Evolutionary conservation across 1,140 invertebrate genomes (phyloP), one percentile per base, ranked within the genome.

Genomic region (Chelonus insularis): DNA sequence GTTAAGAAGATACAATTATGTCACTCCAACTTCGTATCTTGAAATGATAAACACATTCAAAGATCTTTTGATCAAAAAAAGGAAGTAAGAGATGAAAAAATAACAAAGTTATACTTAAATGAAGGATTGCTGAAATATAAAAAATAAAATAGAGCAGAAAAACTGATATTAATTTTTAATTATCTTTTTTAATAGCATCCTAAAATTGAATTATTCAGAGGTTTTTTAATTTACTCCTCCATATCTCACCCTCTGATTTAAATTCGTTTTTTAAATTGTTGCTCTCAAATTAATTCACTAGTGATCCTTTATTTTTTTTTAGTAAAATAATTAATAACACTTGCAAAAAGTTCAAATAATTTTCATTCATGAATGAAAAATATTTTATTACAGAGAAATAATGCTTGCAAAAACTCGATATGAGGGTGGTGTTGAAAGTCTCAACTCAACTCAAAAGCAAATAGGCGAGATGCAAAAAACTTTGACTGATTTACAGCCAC

Each of bases 21-120:
- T 98, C 0, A 97, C 96, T 0, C 95, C 95, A 0, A 96, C 94
- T 0, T 96, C 94, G 0, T 98, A 97, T 76, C 79, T 98, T 39
- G 94, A 97, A 74, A 84, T 97, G 72, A 95, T 98, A 60, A 89
- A 88, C 66, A 93, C 93, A 1, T 97, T 97, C 68, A 96, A 96
- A 72, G 84, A 86, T n/a, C 82, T 97, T 12, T 77, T 97, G 0
- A 78, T 78, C 1, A 86, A 86, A 48, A 96, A 95, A 78, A 80
- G 93, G 82, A 83, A 81, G 68, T 76, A 25, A 48, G 11, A n/a
- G 11, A 48, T n/a, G 11, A 12, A 2, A 37, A 37, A 37, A 6
- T 12, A n/a, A n/a, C n/a, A n/a, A n/a, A n/a, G n/a, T n/a, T n/a
- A n/a, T n/a, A n/a, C n/a, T n/a, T n/a, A n/a, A n/a, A n/a, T n/a